Percentiles rank a stretch among this genome's conserved stretches.
Evolutionary conservation across 53 echinoderm and acorn worm species (phyloP).

Genomic region (Hippasteria phrygiana): DNA sequence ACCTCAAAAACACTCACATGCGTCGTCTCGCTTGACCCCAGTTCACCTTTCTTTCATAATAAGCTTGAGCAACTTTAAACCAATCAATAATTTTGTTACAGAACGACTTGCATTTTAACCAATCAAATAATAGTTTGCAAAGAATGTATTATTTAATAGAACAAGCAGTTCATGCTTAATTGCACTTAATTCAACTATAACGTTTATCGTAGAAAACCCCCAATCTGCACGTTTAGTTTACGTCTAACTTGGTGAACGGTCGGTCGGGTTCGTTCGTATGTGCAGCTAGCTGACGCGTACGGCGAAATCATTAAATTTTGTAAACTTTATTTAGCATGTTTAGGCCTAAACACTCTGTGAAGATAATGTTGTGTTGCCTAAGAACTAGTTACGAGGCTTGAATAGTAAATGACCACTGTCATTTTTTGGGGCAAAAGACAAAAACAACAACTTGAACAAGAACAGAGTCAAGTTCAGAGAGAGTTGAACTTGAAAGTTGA

Average conservation of each 20-base stretch:
- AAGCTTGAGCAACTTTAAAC: slow-evolving; percentile 25
- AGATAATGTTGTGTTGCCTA: too few relatives aligned
- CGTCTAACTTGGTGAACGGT: background rate
- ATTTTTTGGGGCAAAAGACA: too few relatives aligned
- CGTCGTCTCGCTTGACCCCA: background rate
- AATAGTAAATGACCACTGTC: too few relatives aligned
- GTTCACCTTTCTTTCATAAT: background rate
- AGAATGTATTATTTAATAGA: background rate
- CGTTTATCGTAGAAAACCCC: background rate
- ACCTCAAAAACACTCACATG: background rate
- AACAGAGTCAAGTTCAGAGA: too few relatives aligned
- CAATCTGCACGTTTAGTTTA: slow-evolving; percentile 5
- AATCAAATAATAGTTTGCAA: slow-evolving; percentile 5
- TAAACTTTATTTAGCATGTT: too few relatives aligned
- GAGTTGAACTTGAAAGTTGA: too few relatives aligned
- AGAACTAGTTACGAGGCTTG: too few relatives aligned
- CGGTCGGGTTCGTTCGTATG: too few relatives aligned
- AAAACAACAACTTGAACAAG: too few relatives aligned
- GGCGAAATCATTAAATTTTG: too few relatives aligned
- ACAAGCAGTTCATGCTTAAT: slow-evolving; percentile 1
- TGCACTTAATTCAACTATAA: background rate
- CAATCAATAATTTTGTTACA: slow-evolving; percentile 2
- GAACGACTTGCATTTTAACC: background rate
- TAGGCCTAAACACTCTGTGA: too few relatives aligned
- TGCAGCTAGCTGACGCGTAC: too few relatives aligned